phyloP scores from a whole-genome alignment of 2,888 invertebrate genomes.

The Tiliacea citrago region DNA sequence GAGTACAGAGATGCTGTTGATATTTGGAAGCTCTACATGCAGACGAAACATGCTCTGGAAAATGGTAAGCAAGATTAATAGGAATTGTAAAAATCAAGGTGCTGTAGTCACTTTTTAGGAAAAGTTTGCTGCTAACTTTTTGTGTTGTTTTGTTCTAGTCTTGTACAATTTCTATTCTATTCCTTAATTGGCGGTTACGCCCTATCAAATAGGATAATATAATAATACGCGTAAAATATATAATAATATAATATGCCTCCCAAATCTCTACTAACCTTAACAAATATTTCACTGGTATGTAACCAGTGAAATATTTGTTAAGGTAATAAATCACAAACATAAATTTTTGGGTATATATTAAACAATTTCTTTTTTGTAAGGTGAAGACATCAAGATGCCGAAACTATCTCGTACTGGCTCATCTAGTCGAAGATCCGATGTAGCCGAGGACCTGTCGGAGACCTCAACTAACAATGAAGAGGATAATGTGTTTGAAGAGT shows the following conservation, averaged over 20 bases:
- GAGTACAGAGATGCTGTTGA: conserved; percentile 98
- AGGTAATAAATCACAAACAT: neutral
- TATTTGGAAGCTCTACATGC: conserved; percentile 95
- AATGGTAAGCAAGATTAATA: conserved; percentile 74
- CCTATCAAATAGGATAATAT: neutral
- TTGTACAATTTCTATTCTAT: neutral
- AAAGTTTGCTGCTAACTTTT: neutral
- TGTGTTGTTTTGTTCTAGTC: neutral
- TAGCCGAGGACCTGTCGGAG: conserved; percentile 93
- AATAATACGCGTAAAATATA: too few relatives aligned
- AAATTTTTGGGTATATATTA: neutral
- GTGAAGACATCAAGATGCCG: conserved; percentile 85
- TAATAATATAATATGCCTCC: too few relatives aligned
- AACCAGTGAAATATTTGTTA: neutral
- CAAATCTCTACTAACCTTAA: neutral
- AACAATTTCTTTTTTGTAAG: conserved; percentile 65
- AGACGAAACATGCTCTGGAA: conserved; percentile 83
- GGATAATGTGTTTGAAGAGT: conserved; percentile 96
- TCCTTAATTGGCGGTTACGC: neutral
- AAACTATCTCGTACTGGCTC: conserved; percentile 86
- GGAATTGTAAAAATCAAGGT: neutral
- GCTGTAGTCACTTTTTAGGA: neutral
- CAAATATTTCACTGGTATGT: too few relatives aligned
- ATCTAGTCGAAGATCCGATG: conserved; percentile 87
- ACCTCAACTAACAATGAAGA: conserved; percentile 93